A percentile compares a stretch with the other conserved stretches of the same genome.
Evolutionary conservation across 2,113 vertebrate genomes (phyloP).

Genomic region (Hiodon alosoides): DNA sequence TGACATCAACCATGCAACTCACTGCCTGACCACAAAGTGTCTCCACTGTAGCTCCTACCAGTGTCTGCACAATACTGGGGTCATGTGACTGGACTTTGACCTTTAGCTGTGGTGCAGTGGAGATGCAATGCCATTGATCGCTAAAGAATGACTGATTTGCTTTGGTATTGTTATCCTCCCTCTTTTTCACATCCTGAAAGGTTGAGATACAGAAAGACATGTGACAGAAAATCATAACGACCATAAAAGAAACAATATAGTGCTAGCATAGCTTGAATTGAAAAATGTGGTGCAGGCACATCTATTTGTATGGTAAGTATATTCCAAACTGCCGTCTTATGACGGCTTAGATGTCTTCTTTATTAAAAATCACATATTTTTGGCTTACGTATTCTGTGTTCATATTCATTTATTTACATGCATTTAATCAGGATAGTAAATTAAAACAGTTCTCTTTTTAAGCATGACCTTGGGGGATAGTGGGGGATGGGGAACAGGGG

Average conservation of each 20-base stretch:
- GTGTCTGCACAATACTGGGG: slow-evolving; percentile 37
- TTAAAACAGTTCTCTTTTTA: too few species aligned
- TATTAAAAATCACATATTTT: too few species aligned
- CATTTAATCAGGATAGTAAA: too few species aligned
- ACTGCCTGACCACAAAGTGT: slow-evolving; percentile 47
- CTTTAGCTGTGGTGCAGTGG: slow-evolving; percentile 37
- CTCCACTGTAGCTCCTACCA: slow-evolving; percentile 46
- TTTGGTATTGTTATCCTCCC: slow-evolving; percentile 20
- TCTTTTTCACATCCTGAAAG: slow-evolving; percentile 36
- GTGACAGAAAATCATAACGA: neutral
- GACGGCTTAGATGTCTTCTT: too few species aligned
- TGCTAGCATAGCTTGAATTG: too few species aligned
- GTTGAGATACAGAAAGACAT: slow-evolving; percentile 3
- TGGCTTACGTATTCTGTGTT: too few species aligned
- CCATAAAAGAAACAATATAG: neutral
- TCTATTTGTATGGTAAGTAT: too few species aligned
- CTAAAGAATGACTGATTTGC: slow-evolving; percentile 31
- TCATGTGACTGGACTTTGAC: slow-evolving; percentile 48
- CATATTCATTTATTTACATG: too few species aligned
- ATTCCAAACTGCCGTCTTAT: too few species aligned
- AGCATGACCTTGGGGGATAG: too few species aligned
- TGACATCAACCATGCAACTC: neutral
- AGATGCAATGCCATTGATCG: slow-evolving; percentile 54
- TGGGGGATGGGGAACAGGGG: too few species aligned
- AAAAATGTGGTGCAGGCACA: too few species aligned